These are phyloP conservation scores for Adelphocoris suturalis DNA, from an alignment of 2,888 invertebrate species.

Conservation along the genomic window DNA sequence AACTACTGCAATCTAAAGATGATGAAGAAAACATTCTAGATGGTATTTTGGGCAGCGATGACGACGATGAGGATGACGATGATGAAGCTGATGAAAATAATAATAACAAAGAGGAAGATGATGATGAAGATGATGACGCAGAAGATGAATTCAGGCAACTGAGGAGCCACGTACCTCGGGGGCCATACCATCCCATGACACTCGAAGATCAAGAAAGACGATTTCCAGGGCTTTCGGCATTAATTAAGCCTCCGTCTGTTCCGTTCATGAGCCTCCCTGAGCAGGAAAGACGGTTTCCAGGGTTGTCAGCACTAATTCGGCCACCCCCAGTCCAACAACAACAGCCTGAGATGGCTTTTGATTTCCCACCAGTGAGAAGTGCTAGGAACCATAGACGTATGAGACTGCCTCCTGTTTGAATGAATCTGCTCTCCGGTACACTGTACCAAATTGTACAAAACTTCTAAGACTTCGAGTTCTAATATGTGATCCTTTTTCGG, in stretches of 20 bases:
- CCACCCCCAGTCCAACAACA: conserved; percentile 4
- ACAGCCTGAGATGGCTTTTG: conserved; percentile 60
- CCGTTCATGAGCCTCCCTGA: conserved; percentile 63
- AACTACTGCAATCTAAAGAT: conserved; percentile 36
- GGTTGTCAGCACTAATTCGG: conserved; percentile 72
- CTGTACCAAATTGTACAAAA: neutral
- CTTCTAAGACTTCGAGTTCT: conserved; percentile 12
- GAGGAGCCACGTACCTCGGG: conserved; percentile 61
- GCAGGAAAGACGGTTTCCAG: conserved; percentile 72
- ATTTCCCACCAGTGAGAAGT: conserved; percentile 73
- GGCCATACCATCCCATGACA: conserved; percentile 71
- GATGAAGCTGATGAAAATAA: conserved; percentile 77
- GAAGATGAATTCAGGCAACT: conserved; percentile 78
- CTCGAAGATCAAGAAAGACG: conserved; percentile 69
- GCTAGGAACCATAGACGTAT: conserved; percentile 76
- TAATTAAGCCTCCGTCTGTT: conserved; percentile 70
- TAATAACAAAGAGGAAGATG: conserved; percentile 78
- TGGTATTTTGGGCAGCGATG: conserved; percentile 56
- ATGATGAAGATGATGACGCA: conserved; percentile 78
- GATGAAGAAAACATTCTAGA: conserved; percentile 69
- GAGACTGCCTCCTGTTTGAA: conserved; percentile 75
- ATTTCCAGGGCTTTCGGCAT: conserved; percentile 73
- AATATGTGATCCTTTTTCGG: neutral
- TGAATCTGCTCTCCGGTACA: neutral
- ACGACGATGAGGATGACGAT: conserved; percentile 78